phyloP scores from a whole-genome alignment of 2,113 vertebrate species.

The Clarias gariepinus region DNA sequence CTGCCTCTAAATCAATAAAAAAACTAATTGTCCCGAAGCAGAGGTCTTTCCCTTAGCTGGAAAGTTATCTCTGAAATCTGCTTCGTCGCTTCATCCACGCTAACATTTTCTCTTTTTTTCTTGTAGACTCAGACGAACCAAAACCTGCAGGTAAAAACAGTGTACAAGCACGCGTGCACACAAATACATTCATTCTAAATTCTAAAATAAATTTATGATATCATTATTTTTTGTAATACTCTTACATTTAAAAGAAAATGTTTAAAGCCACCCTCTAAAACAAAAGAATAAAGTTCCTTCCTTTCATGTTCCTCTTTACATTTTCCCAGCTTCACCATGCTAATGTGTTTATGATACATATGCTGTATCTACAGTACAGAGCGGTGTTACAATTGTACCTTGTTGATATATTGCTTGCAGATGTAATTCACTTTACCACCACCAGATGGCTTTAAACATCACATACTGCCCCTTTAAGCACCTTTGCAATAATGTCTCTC shows the following conservation, averaged over 20 bases:
- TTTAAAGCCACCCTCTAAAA: neutral
- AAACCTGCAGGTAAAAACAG: neutral
- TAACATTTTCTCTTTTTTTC: neutral
- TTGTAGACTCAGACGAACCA: neutral
- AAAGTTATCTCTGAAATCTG: neutral
- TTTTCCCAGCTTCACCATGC: neutral
- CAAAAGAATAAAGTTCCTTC: neutral
- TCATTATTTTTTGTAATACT: too few relatives aligned
- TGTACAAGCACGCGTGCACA: neutral
- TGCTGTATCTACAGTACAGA: neutral
- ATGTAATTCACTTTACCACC: neutral
- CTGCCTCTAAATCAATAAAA: neutral
- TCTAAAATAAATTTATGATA: neutral
- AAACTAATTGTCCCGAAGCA: neutral
- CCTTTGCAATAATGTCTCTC: neutral
- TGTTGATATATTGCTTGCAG: neutral
- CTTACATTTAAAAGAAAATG: too few relatives aligned
- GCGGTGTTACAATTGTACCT: neutral
- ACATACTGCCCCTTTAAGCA: constrained; percentile 2
- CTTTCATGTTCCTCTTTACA: neutral
- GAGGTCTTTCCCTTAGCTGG: neutral
- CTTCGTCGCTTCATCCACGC: neutral
- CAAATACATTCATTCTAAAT: neutral
- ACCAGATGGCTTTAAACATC: neutral
- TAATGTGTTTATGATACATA: neutral